A percentile compares a stretch with the other conserved stretches of the same genome.
phyloP scores from a whole-genome alignment of 2,113 vertebrate species.

The Stigmatopora nigra region DNA sequence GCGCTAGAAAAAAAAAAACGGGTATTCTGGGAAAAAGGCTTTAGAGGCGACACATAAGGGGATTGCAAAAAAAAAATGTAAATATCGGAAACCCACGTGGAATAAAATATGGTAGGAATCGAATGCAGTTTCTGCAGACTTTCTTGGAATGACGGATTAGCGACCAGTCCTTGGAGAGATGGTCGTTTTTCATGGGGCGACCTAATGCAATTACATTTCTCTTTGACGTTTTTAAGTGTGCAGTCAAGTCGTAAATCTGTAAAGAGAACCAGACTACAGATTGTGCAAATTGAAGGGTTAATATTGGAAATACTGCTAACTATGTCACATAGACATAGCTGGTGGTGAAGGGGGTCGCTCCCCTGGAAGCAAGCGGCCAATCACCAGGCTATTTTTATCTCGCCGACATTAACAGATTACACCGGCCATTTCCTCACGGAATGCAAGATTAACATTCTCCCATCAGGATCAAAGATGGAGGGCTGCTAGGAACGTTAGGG shows the following conservation, averaged over 20 bases:
- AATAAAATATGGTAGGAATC: not conserved
- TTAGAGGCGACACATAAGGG: not conserved
- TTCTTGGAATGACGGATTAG: not conserved
- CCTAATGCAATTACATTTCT: too few species aligned
- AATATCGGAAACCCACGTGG: not conserved
- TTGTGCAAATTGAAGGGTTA: too few species aligned
- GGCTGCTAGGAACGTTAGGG: not conserved
- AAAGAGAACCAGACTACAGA: too few species aligned
- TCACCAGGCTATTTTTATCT: constrained; percentile 51
- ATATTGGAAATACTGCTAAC: too few species aligned
- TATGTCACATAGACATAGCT: too few species aligned
- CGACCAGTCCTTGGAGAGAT: not conserved
- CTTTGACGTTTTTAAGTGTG: too few species aligned
- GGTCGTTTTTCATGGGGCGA: too few species aligned
- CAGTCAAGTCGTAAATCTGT: too few species aligned
- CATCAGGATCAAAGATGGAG: constrained; percentile 31
- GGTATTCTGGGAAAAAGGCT: not conserved
- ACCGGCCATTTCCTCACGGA: constrained; percentile 35
- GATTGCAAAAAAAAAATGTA: not conserved
- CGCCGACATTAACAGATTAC: constrained; percentile 57
- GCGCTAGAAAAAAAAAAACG: not conserved
- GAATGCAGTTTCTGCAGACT: not conserved
- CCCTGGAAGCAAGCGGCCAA: constrained; percentile 43
- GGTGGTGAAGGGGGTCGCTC: constrained; percentile 12
- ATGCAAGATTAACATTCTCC: constrained; percentile 44